Conservation (phyloP, 2,113 vertebrate species). For the Thermophis baileyi region DNA sequence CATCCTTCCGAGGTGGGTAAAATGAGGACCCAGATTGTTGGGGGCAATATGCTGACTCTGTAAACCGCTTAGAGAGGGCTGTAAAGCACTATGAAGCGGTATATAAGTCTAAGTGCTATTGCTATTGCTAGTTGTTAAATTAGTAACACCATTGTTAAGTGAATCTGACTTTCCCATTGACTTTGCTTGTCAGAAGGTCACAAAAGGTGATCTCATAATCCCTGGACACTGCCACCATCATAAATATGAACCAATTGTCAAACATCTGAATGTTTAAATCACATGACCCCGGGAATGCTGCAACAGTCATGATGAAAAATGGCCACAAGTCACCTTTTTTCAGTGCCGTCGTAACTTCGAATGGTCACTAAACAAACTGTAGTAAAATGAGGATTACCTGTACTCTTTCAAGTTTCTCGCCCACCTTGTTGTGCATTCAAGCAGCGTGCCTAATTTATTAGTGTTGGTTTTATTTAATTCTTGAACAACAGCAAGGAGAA, state of each 20-base stretch:
- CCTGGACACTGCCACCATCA: background rate
- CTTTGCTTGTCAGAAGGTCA: background rate
- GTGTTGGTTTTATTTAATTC: background rate
- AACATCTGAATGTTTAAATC: background rate
- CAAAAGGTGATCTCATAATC: background rate
- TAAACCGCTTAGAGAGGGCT: no score
- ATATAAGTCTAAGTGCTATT: no score
- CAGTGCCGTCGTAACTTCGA: background rate
- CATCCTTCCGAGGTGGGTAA: no score
- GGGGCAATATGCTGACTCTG: no score
- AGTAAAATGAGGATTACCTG: background rate
- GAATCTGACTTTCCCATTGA: no score
- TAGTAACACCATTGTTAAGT: no score
- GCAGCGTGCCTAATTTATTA: background rate
- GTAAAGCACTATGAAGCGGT: no score
- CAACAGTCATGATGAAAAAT: background rate
- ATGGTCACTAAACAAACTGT: background rate
- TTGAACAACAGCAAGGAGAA: background rate
- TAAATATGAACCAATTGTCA: background rate
- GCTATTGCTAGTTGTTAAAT: no score
- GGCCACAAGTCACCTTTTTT: background rate
- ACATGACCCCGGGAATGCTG: background rate
- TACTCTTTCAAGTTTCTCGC: background rate
- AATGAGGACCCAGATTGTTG: no score
- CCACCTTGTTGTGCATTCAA: background rate